These are phyloP conservation scores for Heteromormyrus szaboi DNA, from an alignment of 2,797 vertebrate genomes.

Conservation along the genomic window DNA sequence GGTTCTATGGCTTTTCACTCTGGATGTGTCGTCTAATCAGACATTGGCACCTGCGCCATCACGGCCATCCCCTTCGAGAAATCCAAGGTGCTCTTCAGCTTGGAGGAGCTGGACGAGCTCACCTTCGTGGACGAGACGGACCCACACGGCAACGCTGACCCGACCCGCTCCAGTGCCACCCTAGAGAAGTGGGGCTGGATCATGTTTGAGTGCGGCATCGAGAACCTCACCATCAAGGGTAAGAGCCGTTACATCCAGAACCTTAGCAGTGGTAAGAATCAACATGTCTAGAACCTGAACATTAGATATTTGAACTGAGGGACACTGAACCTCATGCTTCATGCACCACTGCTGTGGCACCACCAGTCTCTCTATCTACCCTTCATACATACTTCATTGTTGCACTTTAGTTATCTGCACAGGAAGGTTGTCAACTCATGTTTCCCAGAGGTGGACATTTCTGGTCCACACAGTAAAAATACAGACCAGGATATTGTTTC, in stretches of 20 bases:
- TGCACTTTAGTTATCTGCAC: neutral
- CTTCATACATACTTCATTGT: neutral
- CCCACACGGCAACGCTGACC: constrained; percentile 63
- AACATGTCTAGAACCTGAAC: neutral
- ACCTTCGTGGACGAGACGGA: constrained; percentile 88
- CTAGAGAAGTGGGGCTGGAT: constrained; percentile 99
- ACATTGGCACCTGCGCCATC: constrained; percentile 89
- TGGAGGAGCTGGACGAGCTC: constrained; percentile 93
- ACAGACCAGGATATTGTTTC: neutral
- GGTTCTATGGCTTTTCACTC: neutral
- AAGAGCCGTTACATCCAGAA: constrained; percentile 1
- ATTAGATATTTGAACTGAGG: neutral
- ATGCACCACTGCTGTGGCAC: neutral
- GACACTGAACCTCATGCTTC: neutral
- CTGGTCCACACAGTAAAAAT: neutral
- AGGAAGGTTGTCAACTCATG: neutral
- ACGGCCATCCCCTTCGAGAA: constrained; percentile 98
- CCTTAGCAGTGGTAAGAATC: neutral
- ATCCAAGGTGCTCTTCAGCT: constrained; percentile 94
- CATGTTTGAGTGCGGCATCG: constrained; percentile 98
- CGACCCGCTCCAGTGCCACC: constrained; percentile 66
- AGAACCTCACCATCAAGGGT: constrained; percentile 97
- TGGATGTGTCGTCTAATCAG: constrained; percentile 50
- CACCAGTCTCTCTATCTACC: neutral
- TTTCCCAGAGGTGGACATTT: neutral